Conservation (phyloP, 1,140 invertebrate species). For the Drosophila kanapiae region DNA sequence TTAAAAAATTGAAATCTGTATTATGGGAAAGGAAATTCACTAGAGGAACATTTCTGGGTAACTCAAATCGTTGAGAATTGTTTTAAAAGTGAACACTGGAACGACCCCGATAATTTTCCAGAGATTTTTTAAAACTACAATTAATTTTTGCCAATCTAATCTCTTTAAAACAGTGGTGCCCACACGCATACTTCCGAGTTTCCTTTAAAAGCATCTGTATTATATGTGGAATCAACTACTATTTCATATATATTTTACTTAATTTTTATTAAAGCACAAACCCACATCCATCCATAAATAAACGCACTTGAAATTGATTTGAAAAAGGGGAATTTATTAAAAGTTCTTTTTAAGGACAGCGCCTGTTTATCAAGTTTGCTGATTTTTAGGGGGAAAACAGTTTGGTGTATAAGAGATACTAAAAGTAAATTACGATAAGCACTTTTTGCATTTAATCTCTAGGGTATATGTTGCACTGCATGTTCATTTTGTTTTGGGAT, state of each 20-base stretch:
- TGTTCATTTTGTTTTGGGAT: slow-evolving; percentile 14
- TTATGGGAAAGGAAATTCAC: background rate
- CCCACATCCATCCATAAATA: background rate
- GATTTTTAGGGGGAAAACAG: slow-evolving; percentile 11
- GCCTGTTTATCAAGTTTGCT: background rate
- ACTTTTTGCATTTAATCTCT: slow-evolving; percentile 56
- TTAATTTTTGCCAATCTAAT: background rate
- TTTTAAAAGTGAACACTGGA: too few relatives aligned
- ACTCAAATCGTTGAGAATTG: background rate
- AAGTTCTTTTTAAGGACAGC: slow-evolving; percentile 46
- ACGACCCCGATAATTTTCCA: background rate
- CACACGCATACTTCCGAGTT: too few relatives aligned
- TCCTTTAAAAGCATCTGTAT: too few relatives aligned
- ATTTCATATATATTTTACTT: too few relatives aligned
- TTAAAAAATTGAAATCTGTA: too few relatives aligned
- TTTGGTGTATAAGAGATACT: slow-evolving; percentile 39
- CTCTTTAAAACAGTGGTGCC: background rate
- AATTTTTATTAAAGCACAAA: background rate
- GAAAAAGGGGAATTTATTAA: slow-evolving; percentile 60
- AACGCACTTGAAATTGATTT: slow-evolving; percentile 41
- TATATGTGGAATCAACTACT: too few relatives aligned
- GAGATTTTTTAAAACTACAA: background rate
- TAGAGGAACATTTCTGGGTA: background rate
- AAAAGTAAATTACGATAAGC: slow-evolving; percentile 56
- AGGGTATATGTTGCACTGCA: slow-evolving; percentile 42